Evolutionary conservation across 1,140 invertebrate genomes (phyloP), one percentile per base, ranked within the genome.

Genomic region (Venturia canescens): DNA sequence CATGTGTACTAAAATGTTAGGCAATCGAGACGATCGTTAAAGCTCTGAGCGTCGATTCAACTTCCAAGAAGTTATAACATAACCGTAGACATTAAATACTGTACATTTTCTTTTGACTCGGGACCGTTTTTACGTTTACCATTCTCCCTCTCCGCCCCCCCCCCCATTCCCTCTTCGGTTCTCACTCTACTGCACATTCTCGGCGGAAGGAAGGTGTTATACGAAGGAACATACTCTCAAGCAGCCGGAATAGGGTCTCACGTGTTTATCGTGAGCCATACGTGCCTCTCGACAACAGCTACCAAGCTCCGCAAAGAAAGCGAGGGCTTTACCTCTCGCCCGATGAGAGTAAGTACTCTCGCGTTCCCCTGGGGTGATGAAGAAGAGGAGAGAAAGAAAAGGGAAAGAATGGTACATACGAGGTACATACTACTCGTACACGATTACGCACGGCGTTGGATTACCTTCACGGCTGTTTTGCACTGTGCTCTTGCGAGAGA

Each of bases 401-500:
- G 16, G 66, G 26, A 69, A n/a, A 69, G 66, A 69, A 15, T 31
- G 66, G 66, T 31, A 69, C 66, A 69, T 69, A 69, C 66, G 66
- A 69, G 66, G 66, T 69, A 31, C 66, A 69, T 27, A 69, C 27
- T 34, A 69, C 29, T 15, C 26, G 60, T 78, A 70, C 67, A 66
- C 72, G 83, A 83, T 69, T 84, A 84, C 82, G 74, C 80, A 60
- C 79, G 82, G 84, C 80, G 85, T 87, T 86, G 81, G 80, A 85
- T 87, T 87, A 87, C 85, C 69, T 84, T 82, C 83, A 76, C 80
- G 71, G 79, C 38, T 83, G 79, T 78, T 85, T 86, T 82, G 83
- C 77, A 76, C 72, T 82, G 71, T 75, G 76, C 48, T 74, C 67
- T 48, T 23, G 60, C 23, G 16, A 57, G 53, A 63, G 23, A n/a